Percentiles rank a stretch among this genome's conserved stretches.
Evolutionary conservation across 1,140 invertebrate species (phyloP).

Genomic region (Coenobita brevimanus): DNA sequence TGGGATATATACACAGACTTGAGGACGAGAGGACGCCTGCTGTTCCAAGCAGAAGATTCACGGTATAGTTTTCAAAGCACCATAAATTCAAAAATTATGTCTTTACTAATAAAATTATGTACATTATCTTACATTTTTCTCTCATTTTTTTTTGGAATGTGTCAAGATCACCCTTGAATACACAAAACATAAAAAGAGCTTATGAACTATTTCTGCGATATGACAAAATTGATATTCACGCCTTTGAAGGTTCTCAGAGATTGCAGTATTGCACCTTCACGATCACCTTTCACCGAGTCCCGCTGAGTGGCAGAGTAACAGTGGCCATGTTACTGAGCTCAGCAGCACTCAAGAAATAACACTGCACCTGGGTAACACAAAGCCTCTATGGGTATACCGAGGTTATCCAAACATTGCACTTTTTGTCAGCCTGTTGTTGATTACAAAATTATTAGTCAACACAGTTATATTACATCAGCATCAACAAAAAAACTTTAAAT

Average conservation of each 20-base stretch:
- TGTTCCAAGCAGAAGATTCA: conserved; percentile 50
- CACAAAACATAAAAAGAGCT: conserved; percentile 51
- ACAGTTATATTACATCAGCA: conserved; percentile 54
- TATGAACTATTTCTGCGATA: conserved; percentile 40
- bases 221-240: conserved; percentile 56
- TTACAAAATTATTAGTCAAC: conserved; percentile 27
- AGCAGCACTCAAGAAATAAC: no score
- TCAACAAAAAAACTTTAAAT: conserved; percentile 42
- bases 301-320: no score
- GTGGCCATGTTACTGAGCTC: no score
- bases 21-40: conserved; percentile 39
- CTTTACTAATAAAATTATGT: conserved; percentile 59
- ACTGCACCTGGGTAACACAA: no score
- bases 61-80: conserved; percentile 54
- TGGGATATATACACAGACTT: conserved; percentile 45
- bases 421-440: conserved; percentile 5
- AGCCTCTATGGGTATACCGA: neutral
- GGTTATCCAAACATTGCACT: conserved; percentile 15
- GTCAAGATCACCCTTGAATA: conserved; percentile 47
- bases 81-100: conserved; percentile 61
- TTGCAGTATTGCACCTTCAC: conserved; percentile 45
- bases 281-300: neutral
- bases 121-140: conserved; percentile 60
- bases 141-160: conserved; percentile 34
- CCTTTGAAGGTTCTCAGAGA: conserved; percentile 15